A percentile compares a stretch with the other conserved stretches of the same genome.
phyloP scores from a whole-genome alignment of 1,140 invertebrate genomes.

The Rhynchophorus ferrugineus region DNA sequence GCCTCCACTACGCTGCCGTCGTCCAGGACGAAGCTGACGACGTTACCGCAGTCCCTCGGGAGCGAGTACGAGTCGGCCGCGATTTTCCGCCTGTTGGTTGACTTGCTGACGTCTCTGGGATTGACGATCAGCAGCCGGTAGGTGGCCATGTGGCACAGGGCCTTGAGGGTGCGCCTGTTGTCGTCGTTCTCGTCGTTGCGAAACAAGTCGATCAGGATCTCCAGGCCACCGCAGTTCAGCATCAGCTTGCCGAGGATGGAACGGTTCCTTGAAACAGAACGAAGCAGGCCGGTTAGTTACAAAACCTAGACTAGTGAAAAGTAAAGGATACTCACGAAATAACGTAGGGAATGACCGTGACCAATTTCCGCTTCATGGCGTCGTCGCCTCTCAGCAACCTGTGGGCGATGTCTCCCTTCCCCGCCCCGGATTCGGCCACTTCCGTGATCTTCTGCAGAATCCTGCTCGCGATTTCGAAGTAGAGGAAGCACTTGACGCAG shows the following conservation, averaged over 20 bases:
- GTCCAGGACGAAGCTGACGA: conserved; percentile 55
- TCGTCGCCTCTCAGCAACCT: conserved; percentile 42
- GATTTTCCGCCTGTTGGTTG: conserved; percentile 8
- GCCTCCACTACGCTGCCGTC: conserved; percentile 53
- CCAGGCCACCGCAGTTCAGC: conserved; percentile 33
- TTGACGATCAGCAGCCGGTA: conserved; percentile 36
- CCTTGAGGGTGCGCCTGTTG: conserved; percentile 21
- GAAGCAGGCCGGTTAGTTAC: no score
- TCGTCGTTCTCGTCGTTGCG: conserved; percentile 21
- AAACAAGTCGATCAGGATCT: conserved; percentile 30
- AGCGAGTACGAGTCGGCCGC: conserved; percentile 24
- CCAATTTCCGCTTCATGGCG: conserved; percentile 43
- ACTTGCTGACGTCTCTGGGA: conserved; percentile 4
- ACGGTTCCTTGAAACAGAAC: conserved; percentile 30
- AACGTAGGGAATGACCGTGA: conserved; percentile 46
- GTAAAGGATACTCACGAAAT: conserved; percentile 47
- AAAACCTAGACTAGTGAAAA: no score
- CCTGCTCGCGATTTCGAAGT: conserved; percentile 38
- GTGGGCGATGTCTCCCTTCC: conserved; percentile 49
- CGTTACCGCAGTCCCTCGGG: conserved; percentile 36
- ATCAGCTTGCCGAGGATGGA: conserved; percentile 29
- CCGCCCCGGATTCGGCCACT: conserved; percentile 45
- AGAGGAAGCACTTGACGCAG: conserved; percentile 35
- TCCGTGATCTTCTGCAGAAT: conserved; percentile 42
- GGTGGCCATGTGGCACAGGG: conserved; percentile 42